Conservation (phyloP, 2,888 invertebrate genomes). For the Spodoptera littoralis region DNA sequence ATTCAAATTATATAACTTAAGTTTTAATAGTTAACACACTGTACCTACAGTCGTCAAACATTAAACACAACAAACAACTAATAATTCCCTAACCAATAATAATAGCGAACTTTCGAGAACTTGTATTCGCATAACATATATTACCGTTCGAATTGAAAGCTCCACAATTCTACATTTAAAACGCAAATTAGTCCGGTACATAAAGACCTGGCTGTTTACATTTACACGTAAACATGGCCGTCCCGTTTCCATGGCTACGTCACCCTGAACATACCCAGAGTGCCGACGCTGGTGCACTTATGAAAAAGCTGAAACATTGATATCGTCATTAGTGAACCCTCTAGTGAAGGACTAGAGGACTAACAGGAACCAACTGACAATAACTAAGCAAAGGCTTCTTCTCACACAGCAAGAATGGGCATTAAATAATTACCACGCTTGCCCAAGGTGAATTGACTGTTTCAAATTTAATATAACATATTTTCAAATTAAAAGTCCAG, state of each 20-base stretch:
- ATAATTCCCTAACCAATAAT: not conserved
- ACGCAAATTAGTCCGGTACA: constrained; percentile 42
- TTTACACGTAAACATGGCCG: constrained; percentile 44
- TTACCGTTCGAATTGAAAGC: constrained; percentile 33
- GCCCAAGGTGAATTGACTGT: too few species aligned
- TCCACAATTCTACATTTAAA: constrained; percentile 50
- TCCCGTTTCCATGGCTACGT: constrained; percentile 46
- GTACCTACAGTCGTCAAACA: too few species aligned
- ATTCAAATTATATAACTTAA: too few species aligned
- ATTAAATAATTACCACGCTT: too few species aligned
- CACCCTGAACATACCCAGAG: constrained; percentile 39
- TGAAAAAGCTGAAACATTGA: constrained; percentile 25
- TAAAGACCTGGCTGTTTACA: constrained; percentile 48
- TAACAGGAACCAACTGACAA: too few species aligned
- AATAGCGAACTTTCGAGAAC: constrained; percentile 33
- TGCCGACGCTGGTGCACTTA: constrained; percentile 31
- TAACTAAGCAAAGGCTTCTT: too few species aligned
- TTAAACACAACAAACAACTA: too few species aligned
- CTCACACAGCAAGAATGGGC: too few species aligned
- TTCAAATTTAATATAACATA: too few species aligned
- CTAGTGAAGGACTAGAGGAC: too few species aligned
- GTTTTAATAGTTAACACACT: too few species aligned
- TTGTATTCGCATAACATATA: not conserved
- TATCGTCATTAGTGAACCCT: not conserved
- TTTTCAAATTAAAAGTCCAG: too few species aligned